Conservation (phyloP, 2,888 invertebrate genomes). For the Stenotaenia linearis region DNA sequence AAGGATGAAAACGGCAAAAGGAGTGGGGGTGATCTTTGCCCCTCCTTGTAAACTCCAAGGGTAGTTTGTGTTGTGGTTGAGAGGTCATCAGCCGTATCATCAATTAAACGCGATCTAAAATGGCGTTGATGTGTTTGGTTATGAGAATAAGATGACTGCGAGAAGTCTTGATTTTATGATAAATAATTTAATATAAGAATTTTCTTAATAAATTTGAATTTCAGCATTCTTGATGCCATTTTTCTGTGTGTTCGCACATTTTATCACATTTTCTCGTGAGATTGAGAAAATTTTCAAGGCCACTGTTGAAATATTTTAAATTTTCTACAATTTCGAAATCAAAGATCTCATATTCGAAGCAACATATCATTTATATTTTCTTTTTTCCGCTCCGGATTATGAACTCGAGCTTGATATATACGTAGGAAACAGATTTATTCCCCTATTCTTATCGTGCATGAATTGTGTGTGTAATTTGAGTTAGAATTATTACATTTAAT, state of each 20-base stretch:
- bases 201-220: no score
- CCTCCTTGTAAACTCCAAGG: neutral
- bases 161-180: no score
- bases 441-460: neutral
- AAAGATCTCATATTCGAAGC: no score
- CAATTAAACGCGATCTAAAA: neutral
- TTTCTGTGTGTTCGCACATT: no score
- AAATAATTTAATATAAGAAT: no score
- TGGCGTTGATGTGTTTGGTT: neutral
- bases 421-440: neutral
- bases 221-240: no score
- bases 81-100: neutral
- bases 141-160: no score
- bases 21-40: neutral
- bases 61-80: neutral
- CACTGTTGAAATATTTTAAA: no score
- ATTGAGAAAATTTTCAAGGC: no score
- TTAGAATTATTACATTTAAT: conserved; percentile 11
- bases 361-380: no score
- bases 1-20: neutral
- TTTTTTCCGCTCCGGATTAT: neutral
- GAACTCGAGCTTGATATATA: neutral
- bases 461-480: conserved; percentile 6
- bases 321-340: no score
- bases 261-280: no score